These are phyloP conservation scores for Zaprionus nigranus DNA, from an alignment of 1,140 invertebrate species.

Conservation along the genomic window DNA sequence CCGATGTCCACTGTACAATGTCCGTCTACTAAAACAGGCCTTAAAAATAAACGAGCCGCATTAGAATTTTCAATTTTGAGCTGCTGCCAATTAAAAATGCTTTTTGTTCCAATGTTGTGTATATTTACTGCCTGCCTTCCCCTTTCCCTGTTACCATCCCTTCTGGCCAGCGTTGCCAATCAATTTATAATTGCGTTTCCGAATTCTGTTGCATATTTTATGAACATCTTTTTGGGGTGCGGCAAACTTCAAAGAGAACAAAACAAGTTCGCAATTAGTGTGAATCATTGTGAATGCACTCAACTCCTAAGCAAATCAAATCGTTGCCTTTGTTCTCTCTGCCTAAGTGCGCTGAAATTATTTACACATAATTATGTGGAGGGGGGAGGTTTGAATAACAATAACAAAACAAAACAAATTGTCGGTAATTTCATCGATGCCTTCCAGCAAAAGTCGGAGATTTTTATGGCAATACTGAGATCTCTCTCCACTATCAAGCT, in stretches of 20 bases:
- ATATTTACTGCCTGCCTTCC: neutral
- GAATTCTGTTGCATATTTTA: conserved; percentile 53
- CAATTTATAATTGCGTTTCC: conserved; percentile 50
- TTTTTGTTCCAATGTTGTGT: conserved; percentile 28
- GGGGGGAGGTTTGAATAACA: conserved; percentile 15
- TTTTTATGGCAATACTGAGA: conserved; percentile 36
- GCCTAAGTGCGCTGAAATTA: conserved; percentile 35
- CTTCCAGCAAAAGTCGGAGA: conserved; percentile 33
- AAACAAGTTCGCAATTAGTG: conserved; percentile 36
- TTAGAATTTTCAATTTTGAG: conserved; percentile 47
- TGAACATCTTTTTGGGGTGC: conserved; percentile 20
- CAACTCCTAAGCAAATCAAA: conserved; percentile 9
- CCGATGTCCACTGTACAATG: neutral
- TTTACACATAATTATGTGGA: conserved; percentile 51
- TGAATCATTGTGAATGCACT: conserved; percentile 26
- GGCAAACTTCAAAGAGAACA: conserved; percentile 33
- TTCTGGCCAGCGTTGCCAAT: conserved; percentile 9
- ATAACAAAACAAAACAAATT: conserved; percentile 20
- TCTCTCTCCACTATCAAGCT: conserved; percentile 12
- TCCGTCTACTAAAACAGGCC: conserved; percentile 11
- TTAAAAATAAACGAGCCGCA: conserved; percentile 39
- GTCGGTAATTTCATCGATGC: conserved; percentile 2
- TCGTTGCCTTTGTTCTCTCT: conserved; percentile 23
- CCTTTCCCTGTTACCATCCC: neutral
- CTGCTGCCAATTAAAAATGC: conserved; percentile 56